phyloP scores from a whole-genome alignment of 2,113 vertebrate genomes.

The Podiceps cristatus region DNA sequence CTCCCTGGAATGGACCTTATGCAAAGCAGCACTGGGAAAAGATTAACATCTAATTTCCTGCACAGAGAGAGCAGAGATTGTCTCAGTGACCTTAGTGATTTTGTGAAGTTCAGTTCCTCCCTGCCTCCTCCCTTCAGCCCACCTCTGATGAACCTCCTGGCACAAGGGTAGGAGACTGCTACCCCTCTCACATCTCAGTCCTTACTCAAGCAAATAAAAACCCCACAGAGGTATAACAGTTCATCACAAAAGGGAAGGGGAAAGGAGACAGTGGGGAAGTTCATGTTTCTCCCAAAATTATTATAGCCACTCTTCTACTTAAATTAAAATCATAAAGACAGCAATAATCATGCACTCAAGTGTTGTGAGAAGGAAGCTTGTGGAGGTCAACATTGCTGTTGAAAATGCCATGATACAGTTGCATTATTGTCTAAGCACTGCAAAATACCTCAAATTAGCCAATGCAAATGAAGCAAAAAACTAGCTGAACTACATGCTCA shows the following conservation, averaged over 20 bases:
- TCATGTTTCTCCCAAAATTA: background rate
- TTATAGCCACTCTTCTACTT: conserved; percentile 43
- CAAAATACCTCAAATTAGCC: conserved; percentile 21
- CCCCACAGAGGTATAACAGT: background rate
- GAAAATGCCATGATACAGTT: background rate
- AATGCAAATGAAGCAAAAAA: background rate
- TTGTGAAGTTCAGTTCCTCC: conserved; percentile 31
- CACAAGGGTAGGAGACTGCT: background rate
- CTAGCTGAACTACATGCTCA: background rate
- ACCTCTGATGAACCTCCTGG: background rate
- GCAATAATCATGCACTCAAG: conserved; percentile 10
- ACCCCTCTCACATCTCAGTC: background rate
- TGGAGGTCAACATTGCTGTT: background rate
- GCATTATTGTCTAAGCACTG: background rate
- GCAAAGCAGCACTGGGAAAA: conserved; percentile 56
- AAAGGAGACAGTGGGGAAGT: background rate
- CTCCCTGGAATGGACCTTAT: conserved; percentile 65
- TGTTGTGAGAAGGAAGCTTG: conserved; percentile 2
- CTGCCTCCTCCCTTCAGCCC: background rate
- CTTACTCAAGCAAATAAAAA: background rate
- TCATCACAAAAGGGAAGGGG: background rate
- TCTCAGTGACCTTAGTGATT: conserved; percentile 41
- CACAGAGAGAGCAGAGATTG: conserved; percentile 30
- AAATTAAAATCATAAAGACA: conserved; percentile 49
- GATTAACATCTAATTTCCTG: conserved; percentile 67